Percentiles rank a stretch among this genome's conserved stretches.
Conservation (phyloP, 2,113 vertebrate genomes). For the Sisor rabdophorus region DNA sequence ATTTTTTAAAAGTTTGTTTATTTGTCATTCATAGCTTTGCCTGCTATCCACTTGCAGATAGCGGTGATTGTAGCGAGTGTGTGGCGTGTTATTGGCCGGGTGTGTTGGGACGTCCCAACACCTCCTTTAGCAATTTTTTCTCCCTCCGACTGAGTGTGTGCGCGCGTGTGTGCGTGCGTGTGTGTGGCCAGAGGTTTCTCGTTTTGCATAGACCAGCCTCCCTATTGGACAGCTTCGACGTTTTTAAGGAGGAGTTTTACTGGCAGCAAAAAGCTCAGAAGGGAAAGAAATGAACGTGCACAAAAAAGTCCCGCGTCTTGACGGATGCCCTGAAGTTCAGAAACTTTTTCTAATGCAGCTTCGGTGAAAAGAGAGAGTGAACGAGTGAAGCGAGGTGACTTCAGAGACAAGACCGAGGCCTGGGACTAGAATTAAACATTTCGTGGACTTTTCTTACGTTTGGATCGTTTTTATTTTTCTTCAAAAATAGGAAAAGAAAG, state of each 20-base stretch:
- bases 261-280: slow-evolving; percentile 51
- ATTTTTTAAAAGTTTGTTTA: neutral
- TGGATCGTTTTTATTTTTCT: slow-evolving; percentile 42
- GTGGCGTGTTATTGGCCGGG: slow-evolving; percentile 53
- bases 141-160: slow-evolving; percentile 12
- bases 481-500: slow-evolving; percentile 41
- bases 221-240: slow-evolving; percentile 70
- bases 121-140: slow-evolving; percentile 52
- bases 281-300: slow-evolving; percentile 48
- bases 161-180: neutral
- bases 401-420: slow-evolving; percentile 1
- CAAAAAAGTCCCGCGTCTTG: slow-evolving; percentile 85
- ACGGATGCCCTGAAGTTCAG: slow-evolving; percentile 93
- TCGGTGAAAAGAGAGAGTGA: slow-evolving; percentile 67
- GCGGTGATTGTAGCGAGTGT: slow-evolving; percentile 7
- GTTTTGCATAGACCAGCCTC: slow-evolving; percentile 52
- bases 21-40: slow-evolving; percentile 7
- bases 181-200: slow-evolving; percentile 70
- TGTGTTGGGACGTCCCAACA: slow-evolving; percentile 65
- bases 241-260: slow-evolving; percentile 70
- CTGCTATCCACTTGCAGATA: neutral
- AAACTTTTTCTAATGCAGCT: slow-evolving; percentile 80
- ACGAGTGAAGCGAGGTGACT: neutral
- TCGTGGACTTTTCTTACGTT: neutral
- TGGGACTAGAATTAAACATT: neutral